A percentile compares a stretch with the other conserved stretches of the same genome.
Evolutionary conservation across 2,797 vertebrate species (phyloP).

Genomic region (Pogonophryne albipinna): DNA sequence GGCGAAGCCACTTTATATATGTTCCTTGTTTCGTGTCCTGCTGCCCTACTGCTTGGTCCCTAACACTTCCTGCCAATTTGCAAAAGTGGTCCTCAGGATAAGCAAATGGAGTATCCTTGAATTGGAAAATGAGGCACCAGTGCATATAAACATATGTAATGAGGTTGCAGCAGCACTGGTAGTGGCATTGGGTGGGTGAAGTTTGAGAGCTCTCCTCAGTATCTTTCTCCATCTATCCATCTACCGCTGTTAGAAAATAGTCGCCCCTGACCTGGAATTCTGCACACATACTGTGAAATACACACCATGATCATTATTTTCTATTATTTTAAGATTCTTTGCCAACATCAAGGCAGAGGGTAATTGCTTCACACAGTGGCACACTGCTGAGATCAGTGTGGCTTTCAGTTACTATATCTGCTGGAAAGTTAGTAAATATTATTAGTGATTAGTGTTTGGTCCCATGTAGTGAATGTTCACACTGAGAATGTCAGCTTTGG

Average conservation of each 20-base stretch:
- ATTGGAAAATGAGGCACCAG: not conserved
- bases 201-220: slow-evolving; percentile 20
- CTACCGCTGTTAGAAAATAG: slow-evolving; percentile 29
- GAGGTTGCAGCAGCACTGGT: slow-evolving; percentile 8
- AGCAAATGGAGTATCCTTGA: not conserved
- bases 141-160: too few relatives aligned
- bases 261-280: slow-evolving; percentile 27
- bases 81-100: too few relatives aligned
- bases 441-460: slow-evolving; percentile 61
- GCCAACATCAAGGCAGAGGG: slow-evolving; percentile 23
- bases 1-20: too few relatives aligned
- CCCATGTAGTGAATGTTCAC: slow-evolving; percentile 59
- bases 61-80: too few relatives aligned
- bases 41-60: too few relatives aligned
- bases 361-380: slow-evolving; percentile 52
- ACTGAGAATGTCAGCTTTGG: slow-evolving; percentile 51
- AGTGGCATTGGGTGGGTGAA: slow-evolving; percentile 4
- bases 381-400: slow-evolving; percentile 53
- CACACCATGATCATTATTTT: slow-evolving; percentile 21
- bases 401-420: slow-evolving; percentile 51
- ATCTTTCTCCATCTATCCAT: slow-evolving; percentile 13
- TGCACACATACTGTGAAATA: slow-evolving; percentile 32
- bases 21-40: too few relatives aligned
- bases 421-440: slow-evolving; percentile 60
- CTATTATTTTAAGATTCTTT: slow-evolving; percentile 21